These are phyloP conservation scores for Telenomus remus DNA, from an alignment of 1,140 invertebrate species.

Conservation along the genomic window DNA sequence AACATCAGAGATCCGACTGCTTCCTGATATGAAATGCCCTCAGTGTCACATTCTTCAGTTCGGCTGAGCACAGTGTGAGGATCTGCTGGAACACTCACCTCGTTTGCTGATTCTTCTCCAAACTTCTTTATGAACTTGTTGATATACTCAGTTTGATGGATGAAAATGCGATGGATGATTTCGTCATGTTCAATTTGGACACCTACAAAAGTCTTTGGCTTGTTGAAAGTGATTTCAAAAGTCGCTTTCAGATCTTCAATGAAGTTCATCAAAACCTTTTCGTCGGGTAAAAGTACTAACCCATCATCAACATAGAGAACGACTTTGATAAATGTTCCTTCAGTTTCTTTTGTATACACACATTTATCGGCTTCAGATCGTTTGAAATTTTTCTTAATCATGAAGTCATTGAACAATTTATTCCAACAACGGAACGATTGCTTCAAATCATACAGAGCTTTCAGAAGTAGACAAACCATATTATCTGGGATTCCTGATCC, in stretches of 20 bases:
- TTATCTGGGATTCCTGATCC: slow-evolving; percentile 35
- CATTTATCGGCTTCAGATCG: slow-evolving; percentile 19
- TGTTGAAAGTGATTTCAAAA: too few species aligned
- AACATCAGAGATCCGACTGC: not conserved
- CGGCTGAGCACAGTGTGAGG: too few species aligned
- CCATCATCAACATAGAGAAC: slow-evolving; percentile 27
- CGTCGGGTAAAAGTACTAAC: too few species aligned
- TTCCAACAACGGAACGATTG: slow-evolving; percentile 64
- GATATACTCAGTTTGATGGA: slow-evolving; percentile 5
- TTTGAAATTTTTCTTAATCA: slow-evolving; percentile 18
- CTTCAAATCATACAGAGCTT: slow-evolving; percentile 69
- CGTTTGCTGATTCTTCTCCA: not conserved
- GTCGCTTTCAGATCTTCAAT: too few species aligned
- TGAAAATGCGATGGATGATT: not conserved
- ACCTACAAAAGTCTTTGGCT: slow-evolving; percentile 8
- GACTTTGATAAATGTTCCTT: slow-evolving; percentile 13
- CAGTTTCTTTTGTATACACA: slow-evolving; percentile 9
- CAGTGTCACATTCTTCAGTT: not conserved
- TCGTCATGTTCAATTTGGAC: slow-evolving; percentile 22
- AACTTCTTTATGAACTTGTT: slow-evolving; percentile 25
- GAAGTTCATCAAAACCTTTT: too few species aligned
- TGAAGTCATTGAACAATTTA: slow-evolving; percentile 41
- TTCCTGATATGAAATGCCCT: not conserved
- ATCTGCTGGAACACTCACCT: too few species aligned
- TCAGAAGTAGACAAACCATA: slow-evolving; percentile 59